Percentiles rank a stretch among this genome's conserved stretches.
Evolutionary conservation across 2,797 vertebrate genomes (phyloP).

Genomic region (Philypnodon macrostomus): DNA sequence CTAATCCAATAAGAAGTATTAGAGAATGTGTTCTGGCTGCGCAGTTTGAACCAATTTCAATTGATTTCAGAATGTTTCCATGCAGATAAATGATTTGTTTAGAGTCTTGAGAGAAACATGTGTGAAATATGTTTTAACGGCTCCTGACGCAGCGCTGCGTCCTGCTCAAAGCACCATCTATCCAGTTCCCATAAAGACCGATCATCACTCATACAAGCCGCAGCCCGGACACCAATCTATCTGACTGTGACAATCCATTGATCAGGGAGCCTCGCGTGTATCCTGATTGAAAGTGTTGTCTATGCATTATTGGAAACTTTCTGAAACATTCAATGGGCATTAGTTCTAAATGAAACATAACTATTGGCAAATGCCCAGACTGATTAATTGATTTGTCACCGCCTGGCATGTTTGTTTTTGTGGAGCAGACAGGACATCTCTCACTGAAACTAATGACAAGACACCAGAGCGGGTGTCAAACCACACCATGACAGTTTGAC

Average conservation of each 20-base stretch:
- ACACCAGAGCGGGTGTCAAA: constrained; percentile 56
- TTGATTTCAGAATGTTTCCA: neutral
- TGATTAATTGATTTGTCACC: constrained; percentile 70
- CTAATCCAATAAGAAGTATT: too few relatives aligned
- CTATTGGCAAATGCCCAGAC: constrained; percentile 67
- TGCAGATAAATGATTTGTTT: neutral
- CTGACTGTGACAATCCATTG: constrained; percentile 55
- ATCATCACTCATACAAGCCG: constrained; percentile 48
- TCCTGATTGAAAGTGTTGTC: constrained; percentile 56
- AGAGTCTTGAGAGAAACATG: neutral
- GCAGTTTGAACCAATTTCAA: too few relatives aligned
- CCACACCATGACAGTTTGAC: constrained; percentile 54
- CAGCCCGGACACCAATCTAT: constrained; percentile 59
- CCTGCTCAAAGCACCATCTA: constrained; percentile 27
- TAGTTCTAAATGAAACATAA: constrained; percentile 74
- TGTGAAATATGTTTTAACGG: constrained; percentile 12
- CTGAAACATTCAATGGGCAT: constrained; percentile 69
- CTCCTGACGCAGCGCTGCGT: constrained; percentile 1
- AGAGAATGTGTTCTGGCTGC: too few relatives aligned
- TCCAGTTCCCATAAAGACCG: constrained; percentile 26
- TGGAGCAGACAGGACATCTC: constrained; percentile 65
- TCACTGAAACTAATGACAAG: constrained; percentile 70
- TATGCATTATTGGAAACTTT: constrained; percentile 68
- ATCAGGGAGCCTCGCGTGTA: constrained; percentile 42
- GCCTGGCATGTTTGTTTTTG: constrained; percentile 74